phyloP scores from a whole-genome alignment of 2,113 vertebrate species.

The Salvator merianae region DNA sequence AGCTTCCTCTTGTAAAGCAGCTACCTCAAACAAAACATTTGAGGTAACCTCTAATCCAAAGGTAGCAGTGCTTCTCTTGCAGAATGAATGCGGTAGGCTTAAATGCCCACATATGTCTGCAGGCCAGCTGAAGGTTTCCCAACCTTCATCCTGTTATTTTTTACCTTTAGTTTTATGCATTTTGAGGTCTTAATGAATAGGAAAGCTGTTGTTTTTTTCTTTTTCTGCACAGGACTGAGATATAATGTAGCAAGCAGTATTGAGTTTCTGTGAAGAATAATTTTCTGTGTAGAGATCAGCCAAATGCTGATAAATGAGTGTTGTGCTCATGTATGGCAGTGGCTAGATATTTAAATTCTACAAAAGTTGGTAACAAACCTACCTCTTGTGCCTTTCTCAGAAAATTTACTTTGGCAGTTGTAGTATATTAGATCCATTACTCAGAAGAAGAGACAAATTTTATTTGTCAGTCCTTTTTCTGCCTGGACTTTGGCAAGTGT shows the following conservation, averaged over 20 bases:
- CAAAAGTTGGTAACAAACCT: no score
- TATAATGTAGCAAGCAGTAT: neutral
- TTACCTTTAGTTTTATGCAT: conserved; percentile 25
- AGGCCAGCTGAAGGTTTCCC: neutral
- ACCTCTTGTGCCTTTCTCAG: neutral
- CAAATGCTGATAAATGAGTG: neutral
- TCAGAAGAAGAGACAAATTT: neutral
- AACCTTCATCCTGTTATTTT: neutral
- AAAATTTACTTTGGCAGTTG: neutral
- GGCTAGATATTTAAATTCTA: neutral
- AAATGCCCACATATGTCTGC: conserved; percentile 32
- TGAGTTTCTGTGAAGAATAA: neutral
- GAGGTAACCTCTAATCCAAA: neutral
- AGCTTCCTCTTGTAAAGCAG: neutral
- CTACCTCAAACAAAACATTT: neutral
- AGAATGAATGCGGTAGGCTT: conserved; percentile 27
- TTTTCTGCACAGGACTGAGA: neutral
- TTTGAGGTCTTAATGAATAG: neutral
- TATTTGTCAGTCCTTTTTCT: neutral
- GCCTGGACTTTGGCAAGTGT: neutral
- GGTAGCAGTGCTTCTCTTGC: neutral
- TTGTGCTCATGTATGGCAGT: neutral
- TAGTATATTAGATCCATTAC: neutral
- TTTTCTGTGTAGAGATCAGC: neutral
- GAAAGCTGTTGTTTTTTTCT: neutral